Conservation (phyloP, 2,888 invertebrate species). For the Synergus japonicus region DNA sequence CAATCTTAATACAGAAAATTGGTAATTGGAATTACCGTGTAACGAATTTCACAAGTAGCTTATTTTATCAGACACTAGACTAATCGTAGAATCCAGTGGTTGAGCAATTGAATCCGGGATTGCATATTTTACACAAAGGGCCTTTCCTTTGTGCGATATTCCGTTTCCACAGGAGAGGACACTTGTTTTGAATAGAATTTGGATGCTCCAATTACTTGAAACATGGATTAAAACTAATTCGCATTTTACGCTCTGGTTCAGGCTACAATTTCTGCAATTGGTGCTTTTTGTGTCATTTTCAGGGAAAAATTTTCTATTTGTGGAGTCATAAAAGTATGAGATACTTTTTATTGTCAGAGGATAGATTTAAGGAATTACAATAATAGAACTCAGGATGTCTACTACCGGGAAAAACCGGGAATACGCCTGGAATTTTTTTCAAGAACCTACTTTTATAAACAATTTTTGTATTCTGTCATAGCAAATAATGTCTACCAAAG, state of each 20-base stretch:
- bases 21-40: neutral
- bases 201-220: slow-evolving; percentile 15
- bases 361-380: too few species aligned
- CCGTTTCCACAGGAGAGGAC: neutral
- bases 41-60: neutral
- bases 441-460: too few species aligned
- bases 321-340: too few species aligned
- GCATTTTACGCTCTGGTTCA: slow-evolving; percentile 28
- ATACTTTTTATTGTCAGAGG: too few species aligned
- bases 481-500: too few species aligned
- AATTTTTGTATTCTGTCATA: too few species aligned
- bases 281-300: slow-evolving; percentile 11
- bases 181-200: slow-evolving; percentile 13
- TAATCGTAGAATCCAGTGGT: neutral
- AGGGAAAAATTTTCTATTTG: neutral
- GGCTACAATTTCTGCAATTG: neutral
- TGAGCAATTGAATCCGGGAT: neutral
- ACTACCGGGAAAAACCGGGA: too few species aligned
- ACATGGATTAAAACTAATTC: neutral
- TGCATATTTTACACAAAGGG: slow-evolving; percentile 12
- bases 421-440: too few species aligned
- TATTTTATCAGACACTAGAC: neutral
- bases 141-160: slow-evolving; percentile 25
- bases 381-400: too few species aligned
- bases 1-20: neutral